These are phyloP conservation scores for Coboldia fuscipes DNA, from an alignment of 1,140 invertebrate species.

Conservation along the genomic window DNA sequence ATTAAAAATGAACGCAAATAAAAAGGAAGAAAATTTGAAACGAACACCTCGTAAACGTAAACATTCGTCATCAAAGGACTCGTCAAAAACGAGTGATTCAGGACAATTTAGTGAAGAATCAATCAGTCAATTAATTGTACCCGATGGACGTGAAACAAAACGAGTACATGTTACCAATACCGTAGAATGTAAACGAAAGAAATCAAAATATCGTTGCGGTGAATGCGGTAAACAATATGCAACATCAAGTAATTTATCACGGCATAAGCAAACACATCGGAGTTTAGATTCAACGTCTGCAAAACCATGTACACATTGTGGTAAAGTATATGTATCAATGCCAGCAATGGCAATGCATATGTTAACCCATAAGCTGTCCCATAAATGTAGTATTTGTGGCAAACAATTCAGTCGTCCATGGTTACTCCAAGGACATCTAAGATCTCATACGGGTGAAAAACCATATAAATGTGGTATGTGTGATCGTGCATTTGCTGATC, in stretches of 20 bases:
- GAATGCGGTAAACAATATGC: slow-evolving; percentile 95
- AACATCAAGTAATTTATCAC: slow-evolving; percentile 85
- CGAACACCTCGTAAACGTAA: too few species aligned
- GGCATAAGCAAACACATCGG: slow-evolving; percentile 93
- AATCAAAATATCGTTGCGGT: slow-evolving; percentile 65
- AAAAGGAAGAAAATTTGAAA: too few species aligned
- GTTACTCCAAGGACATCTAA: slow-evolving; percentile 66
- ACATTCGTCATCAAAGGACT: background rate
- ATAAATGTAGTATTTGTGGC: slow-evolving; percentile 80
- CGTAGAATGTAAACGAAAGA: slow-evolving; percentile 9
- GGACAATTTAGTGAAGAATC: background rate
- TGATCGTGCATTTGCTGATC: slow-evolving; percentile 43
- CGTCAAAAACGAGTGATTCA: background rate
- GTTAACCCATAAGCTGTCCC: slow-evolving; percentile 74
- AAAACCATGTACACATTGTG: slow-evolving; percentile 84
- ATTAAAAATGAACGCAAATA: too few species aligned
- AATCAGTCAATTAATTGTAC: background rate
- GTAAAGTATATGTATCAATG: slow-evolving; percentile 94
- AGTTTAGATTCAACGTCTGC: slow-evolving; percentile 81
- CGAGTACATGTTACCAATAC: slow-evolving; percentile 24
- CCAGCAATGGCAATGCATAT: slow-evolving; percentile 94
- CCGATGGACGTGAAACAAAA: slow-evolving; percentile 26
- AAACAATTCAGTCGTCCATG: slow-evolving; percentile 84
- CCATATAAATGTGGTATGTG: slow-evolving; percentile 37
- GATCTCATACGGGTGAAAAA: slow-evolving; percentile 43